Base-by-base conservation (phyloP, 2,888 invertebrate genomes). In the Cotesia congregata region DNA sequence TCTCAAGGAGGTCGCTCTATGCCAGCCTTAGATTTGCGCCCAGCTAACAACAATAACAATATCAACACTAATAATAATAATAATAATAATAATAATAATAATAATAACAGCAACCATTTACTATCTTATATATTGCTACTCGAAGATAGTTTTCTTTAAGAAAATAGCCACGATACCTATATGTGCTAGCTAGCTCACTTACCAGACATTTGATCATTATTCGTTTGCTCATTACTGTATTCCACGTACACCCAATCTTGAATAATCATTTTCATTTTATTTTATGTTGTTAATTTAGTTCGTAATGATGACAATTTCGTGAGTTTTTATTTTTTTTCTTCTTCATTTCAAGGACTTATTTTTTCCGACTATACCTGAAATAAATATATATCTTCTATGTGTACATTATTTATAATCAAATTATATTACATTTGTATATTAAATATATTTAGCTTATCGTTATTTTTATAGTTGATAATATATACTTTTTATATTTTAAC, bases 1-100 rank as follows among this genome's bases (percentile, higher is more conserved):
- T 89, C 88, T 88, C 89, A 89, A 89, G 89, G 89, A 89, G 89
- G 88, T 88, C 86, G 88, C 86, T 85, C 83, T 82, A 12, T 50
- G 50, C 50, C 50, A 12, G 50, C 50, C 3, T 30, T 30, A 50
- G 50, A 50, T 50, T 50, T 50, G 50, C 50, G 50, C 50, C 50
- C 50, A 50, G 12, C 50, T 12, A 50, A 50, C 50, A 50, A 50
- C 50, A 50, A 50, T 12, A 50, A 50, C 41, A 50, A 50, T 7
- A 50, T 7, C 50, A 50, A 50, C 3, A 30, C 3, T 4, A 30
- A 30, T 30, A 30, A 30, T 30, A 30, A 30, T 12, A 50, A 50
- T 9, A 41, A 50, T 12, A 50, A n/a, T n/a, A n/a, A n/a, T 30
- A 30, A 30, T 30, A 30, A 30, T 12, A 50, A 50, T 12, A 50